These are phyloP conservation scores for Gymnarchus niloticus DNA, from an alignment of 2,113 vertebrate species.

Conservation along the genomic window DNA sequence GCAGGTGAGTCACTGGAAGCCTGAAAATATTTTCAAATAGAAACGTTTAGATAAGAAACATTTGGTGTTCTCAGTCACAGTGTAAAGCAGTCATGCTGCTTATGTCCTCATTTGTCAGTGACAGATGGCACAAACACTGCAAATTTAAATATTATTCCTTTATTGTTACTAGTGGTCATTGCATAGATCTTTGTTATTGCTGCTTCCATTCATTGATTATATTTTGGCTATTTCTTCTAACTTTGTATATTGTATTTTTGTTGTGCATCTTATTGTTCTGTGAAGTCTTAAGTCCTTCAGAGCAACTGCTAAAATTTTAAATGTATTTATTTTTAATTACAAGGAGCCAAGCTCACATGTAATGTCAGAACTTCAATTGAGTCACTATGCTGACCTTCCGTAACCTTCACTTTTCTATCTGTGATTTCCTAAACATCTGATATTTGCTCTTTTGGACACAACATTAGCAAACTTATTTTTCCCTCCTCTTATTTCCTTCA, in stretches of 20 bases:
- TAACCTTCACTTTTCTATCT: no score
- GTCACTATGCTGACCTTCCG: no score
- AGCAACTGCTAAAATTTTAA: background rate
- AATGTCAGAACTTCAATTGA: no score
- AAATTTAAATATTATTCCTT: background rate
- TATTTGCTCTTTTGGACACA: background rate
- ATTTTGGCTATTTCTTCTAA: background rate
- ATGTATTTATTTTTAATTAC: no score
- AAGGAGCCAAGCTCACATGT: no score
- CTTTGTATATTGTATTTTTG: background rate
- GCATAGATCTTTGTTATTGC: background rate
- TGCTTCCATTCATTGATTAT: background rate
- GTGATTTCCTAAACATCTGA: background rate
- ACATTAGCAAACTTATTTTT: background rate
- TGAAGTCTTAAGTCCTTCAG: background rate
- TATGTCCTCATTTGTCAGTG: background rate
- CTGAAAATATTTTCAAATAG: background rate
- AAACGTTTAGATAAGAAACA: background rate
- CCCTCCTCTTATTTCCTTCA: slow-evolving; percentile 42
- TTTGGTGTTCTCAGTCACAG: background rate
- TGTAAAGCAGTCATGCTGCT: background rate
- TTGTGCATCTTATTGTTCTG: background rate
- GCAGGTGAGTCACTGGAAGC: slow-evolving; percentile 60
- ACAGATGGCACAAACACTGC: background rate
- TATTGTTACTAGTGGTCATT: background rate